Conservation (phyloP, 2,888 invertebrate genomes). For the Eledone cirrhosa region DNA sequence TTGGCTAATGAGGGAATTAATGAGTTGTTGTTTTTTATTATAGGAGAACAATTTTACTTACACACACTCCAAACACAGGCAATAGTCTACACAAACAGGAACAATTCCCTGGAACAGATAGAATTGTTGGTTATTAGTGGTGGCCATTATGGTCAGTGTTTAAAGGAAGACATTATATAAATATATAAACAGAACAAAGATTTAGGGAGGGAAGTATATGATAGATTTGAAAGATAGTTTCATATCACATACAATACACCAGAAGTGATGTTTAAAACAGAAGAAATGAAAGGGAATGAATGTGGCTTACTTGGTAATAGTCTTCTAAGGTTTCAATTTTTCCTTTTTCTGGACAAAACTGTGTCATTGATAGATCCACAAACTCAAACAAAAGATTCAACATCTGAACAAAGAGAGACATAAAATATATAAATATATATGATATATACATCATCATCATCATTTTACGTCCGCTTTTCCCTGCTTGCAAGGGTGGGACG, state of each 20-base stretch:
- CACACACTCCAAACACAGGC: slow-evolving; percentile 67
- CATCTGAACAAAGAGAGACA: slow-evolving; percentile 49
- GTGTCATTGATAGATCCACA: slow-evolving; percentile 65
- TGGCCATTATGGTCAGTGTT: too few species aligned
- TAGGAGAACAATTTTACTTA: slow-evolving; percentile 63
- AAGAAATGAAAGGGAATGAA: neutral
- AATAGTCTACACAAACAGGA: slow-evolving; percentile 66
- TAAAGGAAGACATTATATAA: too few species aligned
- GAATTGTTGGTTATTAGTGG: neutral
- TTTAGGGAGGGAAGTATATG: too few species aligned
- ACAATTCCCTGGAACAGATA: slow-evolving; percentile 56
- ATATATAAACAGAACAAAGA: neutral
- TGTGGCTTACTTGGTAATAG: slow-evolving; percentile 59
- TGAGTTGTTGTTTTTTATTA: too few species aligned
- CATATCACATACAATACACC: neutral
- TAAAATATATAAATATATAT: neutral
- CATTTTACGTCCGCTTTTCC: too few species aligned
- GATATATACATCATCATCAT: too few species aligned
- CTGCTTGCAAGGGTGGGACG: too few species aligned
- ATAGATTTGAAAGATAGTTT: neutral
- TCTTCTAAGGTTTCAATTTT: slow-evolving; percentile 64
- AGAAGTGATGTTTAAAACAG: neutral
- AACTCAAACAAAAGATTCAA: slow-evolving; percentile 63
- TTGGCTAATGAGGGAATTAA: too few species aligned
- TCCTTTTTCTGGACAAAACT: slow-evolving; percentile 58